Evolutionary conservation across 2,113 vertebrate species (phyloP).

Genomic region (Oncorhynchus gorbuscha): DNA sequence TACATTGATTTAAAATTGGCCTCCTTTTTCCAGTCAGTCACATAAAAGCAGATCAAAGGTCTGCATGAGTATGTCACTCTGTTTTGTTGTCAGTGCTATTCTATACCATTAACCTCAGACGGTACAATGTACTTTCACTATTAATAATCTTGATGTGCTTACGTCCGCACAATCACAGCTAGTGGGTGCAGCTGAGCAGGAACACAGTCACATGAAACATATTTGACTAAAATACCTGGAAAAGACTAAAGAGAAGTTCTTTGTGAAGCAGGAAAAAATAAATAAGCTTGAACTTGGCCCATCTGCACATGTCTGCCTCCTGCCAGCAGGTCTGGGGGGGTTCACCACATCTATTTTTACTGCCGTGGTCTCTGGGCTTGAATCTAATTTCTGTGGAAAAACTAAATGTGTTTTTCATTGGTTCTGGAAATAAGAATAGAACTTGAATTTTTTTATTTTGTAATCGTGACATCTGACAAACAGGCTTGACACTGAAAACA

Average conservation of each 20-base stretch:
- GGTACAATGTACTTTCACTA: conserved; percentile 1
- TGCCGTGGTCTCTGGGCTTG: conserved; percentile 32
- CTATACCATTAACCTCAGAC: not conserved
- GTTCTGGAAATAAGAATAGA: conserved; percentile 39
- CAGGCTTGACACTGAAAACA: conserved; percentile 13
- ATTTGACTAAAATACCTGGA: conserved; percentile 21
- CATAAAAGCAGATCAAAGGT: not conserved
- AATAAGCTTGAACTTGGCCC: conserved; percentile 35
- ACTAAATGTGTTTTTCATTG: conserved; percentile 59
- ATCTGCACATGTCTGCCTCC: conserved; percentile 47
- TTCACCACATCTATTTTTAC: conserved; percentile 58
- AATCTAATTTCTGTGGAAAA: conserved; percentile 58
- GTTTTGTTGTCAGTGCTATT: not conserved
- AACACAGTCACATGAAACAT: conserved; percentile 48
- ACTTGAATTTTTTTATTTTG: conserved; percentile 22
- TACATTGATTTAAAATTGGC: not conserved
- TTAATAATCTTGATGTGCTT: conserved; percentile 13
- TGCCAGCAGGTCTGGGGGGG: conserved; percentile 53
- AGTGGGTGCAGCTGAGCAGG: conserved; percentile 1
- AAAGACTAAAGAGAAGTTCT: conserved; percentile 25
- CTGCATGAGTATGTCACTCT: not conserved
- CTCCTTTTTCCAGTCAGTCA: not conserved
- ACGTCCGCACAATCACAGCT: conserved; percentile 33
- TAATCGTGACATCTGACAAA: conserved; percentile 18
- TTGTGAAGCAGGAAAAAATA: conserved; percentile 23